Conservation (phyloP, 2,888 invertebrate genomes). For the Choreutis nemorana region DNA sequence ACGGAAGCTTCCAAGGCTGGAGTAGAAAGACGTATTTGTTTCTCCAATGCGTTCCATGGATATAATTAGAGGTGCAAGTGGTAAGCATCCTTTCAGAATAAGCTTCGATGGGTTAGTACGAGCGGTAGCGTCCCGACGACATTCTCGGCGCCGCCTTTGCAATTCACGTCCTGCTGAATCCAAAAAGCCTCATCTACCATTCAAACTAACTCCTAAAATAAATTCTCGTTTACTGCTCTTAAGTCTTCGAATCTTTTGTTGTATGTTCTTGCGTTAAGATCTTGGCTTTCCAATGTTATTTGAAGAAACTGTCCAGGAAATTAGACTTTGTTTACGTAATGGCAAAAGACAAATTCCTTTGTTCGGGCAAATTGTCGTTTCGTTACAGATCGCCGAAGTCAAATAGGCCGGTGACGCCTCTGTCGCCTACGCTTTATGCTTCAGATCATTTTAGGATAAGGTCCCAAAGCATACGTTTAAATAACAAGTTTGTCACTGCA, state of each 20-base stretch:
- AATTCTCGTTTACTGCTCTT: constrained; percentile 9
- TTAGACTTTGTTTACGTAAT: constrained; percentile 55
- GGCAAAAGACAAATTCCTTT: constrained; percentile 54
- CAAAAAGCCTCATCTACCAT: constrained; percentile 20
- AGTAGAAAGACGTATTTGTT: constrained; percentile 42
- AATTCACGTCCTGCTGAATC: too few relatives aligned
- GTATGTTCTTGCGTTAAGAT: too few relatives aligned
- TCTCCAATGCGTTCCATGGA: constrained; percentile 38
- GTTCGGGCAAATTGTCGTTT: constrained; percentile 27
- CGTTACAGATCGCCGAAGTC: constrained; percentile 41
- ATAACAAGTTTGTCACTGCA: too few relatives aligned
- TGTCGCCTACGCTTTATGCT: constrained; percentile 36
- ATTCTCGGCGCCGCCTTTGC: constrained; percentile 57
- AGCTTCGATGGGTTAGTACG: constrained; percentile 49
- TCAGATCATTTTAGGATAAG: too few relatives aligned
- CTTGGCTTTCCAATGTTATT: too few relatives aligned
- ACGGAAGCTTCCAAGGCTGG: constrained; percentile 15
- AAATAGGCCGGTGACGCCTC: constrained; percentile 40
- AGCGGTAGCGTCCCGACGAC: constrained; percentile 50
- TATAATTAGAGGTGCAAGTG: constrained; percentile 61
- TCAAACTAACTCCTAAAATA: constrained; percentile 13
- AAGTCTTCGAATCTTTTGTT: background rate
- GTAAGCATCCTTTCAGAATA: constrained; percentile 58
- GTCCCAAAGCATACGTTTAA: too few relatives aligned
- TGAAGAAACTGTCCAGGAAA: constrained; percentile 54